Evolutionary conservation across 2,113 vertebrate genomes (phyloP).

Genomic region (Oncorhynchus masou): DNA sequence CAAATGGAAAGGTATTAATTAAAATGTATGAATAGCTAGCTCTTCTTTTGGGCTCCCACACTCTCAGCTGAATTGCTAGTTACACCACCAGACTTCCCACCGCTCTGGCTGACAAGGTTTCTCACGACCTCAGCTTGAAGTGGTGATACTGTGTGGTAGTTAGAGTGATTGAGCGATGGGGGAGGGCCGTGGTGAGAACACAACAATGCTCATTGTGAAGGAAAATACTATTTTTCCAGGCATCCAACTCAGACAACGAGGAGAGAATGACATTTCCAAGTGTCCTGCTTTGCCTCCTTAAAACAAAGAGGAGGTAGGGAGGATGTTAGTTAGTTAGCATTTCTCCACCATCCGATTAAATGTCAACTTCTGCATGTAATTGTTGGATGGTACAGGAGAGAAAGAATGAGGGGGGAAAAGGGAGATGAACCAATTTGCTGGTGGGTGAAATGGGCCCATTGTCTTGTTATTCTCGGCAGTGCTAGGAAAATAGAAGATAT

Average conservation of each 20-base stretch:
- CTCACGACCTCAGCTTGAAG: slow-evolving; percentile 38
- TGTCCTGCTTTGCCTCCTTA: slow-evolving; percentile 59
- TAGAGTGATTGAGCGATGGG: slow-evolving; percentile 54
- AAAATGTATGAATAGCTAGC: slow-evolving; percentile 24
- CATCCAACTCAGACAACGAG: slow-evolving; percentile 55
- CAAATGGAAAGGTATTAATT: slow-evolving; percentile 46
- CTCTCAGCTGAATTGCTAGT: slow-evolving; percentile 17
- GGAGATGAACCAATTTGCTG: slow-evolving; percentile 46
- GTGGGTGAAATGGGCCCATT: slow-evolving; percentile 33
- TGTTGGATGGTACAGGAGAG: background rate
- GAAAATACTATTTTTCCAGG: slow-evolving; percentile 31
- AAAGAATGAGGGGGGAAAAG: background rate
- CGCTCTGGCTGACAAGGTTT: slow-evolving; percentile 35
- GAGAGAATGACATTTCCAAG: slow-evolving; percentile 70
- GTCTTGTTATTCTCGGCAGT: slow-evolving; percentile 28
- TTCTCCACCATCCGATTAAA: slow-evolving; percentile 64
- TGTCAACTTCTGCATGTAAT: slow-evolving; percentile 70
- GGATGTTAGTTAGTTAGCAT: slow-evolving; percentile 68
- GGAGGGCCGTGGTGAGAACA: slow-evolving; percentile 20
- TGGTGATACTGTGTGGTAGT: slow-evolving; percentile 24
- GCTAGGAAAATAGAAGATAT: slow-evolving; percentile 26
- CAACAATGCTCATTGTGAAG: slow-evolving; percentile 54
- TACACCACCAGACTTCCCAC: slow-evolving; percentile 27
- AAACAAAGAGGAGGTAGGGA: slow-evolving; percentile 64
- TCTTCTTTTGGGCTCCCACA: slow-evolving; percentile 6